These are phyloP conservation scores for Lithosia quadra DNA, from an alignment of 2,888 invertebrate species.

Conservation along the genomic window DNA sequence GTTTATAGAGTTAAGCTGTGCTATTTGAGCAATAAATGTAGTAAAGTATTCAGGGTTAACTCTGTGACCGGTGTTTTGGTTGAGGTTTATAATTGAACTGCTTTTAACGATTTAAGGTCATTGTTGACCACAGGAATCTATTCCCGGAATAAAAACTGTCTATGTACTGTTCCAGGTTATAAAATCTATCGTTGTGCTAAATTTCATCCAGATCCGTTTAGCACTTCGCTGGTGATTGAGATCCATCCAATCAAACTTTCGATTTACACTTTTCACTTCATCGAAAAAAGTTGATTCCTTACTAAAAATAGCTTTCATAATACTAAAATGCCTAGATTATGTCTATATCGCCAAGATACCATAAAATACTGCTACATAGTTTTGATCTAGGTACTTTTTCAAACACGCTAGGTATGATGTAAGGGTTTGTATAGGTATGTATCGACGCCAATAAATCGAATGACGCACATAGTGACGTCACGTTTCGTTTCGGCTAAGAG, in stretches of 20 bases:
- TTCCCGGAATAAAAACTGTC: not conserved
- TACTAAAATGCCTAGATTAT: too few species aligned
- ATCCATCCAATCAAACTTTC: too few species aligned
- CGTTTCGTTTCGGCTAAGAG: not conserved
- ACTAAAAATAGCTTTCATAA: not conserved
- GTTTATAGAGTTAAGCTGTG: not conserved
- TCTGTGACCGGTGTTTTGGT: not conserved
- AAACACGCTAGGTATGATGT: not conserved
- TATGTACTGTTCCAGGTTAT: not conserved
- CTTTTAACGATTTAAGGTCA: not conserved
- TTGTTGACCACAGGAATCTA: not conserved
- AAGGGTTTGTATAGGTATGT: not conserved
- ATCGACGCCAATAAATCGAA: not conserved
- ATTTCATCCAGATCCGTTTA: not conserved
- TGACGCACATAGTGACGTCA: slow-evolving; percentile 1
- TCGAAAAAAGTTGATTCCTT: not conserved
- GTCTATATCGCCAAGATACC: too few species aligned
- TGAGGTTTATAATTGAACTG: not conserved
- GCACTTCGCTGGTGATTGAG: too few species aligned
- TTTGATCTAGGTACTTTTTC: not conserved
- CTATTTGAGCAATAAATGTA: not conserved
- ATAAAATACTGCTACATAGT: not conserved
- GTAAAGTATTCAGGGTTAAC: not conserved
- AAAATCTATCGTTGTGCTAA: not conserved
- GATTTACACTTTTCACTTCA: too few species aligned